Evolutionary conservation across 1,140 invertebrate genomes (phyloP).

Genomic region (Eulimnadia texana): DNA sequence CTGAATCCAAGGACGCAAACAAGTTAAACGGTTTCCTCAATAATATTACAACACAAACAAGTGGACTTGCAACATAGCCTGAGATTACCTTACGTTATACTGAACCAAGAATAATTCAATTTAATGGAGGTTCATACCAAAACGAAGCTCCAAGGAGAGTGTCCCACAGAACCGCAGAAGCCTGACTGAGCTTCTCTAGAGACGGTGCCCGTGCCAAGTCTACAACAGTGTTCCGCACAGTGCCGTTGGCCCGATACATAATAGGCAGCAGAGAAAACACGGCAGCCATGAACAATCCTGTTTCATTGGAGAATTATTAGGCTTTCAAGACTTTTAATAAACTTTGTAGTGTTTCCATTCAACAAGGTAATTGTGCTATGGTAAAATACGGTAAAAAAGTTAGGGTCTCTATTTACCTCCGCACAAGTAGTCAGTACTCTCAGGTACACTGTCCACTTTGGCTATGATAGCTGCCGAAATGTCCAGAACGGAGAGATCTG

Average conservation of each 20-base stretch:
- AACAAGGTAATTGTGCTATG: background rate
- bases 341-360: background rate
- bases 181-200: background rate
- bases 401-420: constrained; percentile 32
- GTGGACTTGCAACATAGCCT: no score
- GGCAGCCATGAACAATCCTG: constrained; percentile 5
- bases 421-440: constrained; percentile 69
- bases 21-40: no score
- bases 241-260: background rate
- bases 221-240: background rate
- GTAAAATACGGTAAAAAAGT: background rate
- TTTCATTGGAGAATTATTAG: background rate
- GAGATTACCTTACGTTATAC: no score
- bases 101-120: no score
- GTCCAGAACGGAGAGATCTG: constrained; percentile 79
- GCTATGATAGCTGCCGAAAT: constrained; percentile 84
- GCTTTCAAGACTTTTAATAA: background rate
- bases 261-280: constrained; percentile 8
- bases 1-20: constrained; percentile 32
- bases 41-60: background rate
- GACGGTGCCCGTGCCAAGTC: background rate
- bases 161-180: background rate
- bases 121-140: no score
- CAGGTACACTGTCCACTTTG: constrained; percentile 66
- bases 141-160: constrained; percentile 1